Evolutionary conservation across 2,113 vertebrate species (phyloP).

Genomic region (Bufo gargarizans): DNA sequence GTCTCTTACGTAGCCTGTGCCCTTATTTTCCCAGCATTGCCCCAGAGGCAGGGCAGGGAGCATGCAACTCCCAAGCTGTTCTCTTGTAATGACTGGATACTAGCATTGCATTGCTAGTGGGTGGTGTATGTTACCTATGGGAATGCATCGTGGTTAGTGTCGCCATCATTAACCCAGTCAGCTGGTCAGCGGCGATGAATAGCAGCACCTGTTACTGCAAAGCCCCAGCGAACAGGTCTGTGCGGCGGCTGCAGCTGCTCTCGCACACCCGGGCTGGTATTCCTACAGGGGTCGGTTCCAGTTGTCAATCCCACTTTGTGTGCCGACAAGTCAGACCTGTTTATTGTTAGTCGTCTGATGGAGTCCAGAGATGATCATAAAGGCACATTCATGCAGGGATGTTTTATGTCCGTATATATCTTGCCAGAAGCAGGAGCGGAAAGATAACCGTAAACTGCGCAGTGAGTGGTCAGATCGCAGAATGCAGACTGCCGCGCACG

Average conservation of each 20-base stretch:
- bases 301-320: not conserved
- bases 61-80: not conserved
- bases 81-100: not conserved
- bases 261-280: not conserved
- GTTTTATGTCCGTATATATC: not conserved
- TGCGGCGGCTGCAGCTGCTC: not conserved
- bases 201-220: constrained; percentile 19
- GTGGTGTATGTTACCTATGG: constrained; percentile 1
- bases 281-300: not conserved
- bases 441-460: not conserved
- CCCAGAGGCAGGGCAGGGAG: constrained; percentile 24
- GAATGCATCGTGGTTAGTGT: not conserved
- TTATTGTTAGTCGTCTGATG: too few species aligned
- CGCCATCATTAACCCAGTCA: not conserved
- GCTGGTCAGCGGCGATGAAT: constrained; percentile 6
- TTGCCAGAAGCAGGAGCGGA: not conserved
- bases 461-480: not conserved
- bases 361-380: too few species aligned
- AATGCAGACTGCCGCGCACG: not conserved
- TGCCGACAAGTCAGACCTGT: too few species aligned
- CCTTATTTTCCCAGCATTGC: too few species aligned
- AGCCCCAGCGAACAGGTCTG: not conserved
- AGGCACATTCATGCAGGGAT: not conserved
- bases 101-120: not conserved
- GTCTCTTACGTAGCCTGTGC: not conserved